These are phyloP conservation scores for Haemorhous mexicanus DNA, from an alignment of 2,113 vertebrate species.

Conservation along the genomic window DNA sequence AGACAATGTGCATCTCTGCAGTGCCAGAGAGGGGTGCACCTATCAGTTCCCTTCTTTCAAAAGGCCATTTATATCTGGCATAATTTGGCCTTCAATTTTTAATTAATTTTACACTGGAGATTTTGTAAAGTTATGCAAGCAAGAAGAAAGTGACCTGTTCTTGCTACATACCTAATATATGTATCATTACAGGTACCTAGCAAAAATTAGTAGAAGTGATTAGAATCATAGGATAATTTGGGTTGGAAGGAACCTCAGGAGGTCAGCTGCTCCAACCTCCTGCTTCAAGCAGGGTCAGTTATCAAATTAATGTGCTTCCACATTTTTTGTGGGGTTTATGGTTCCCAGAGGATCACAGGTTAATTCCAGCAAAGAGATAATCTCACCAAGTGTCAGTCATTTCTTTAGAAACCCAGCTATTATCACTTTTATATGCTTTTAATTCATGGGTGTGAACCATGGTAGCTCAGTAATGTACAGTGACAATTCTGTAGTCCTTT, in stretches of 20 bases:
- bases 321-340: not conserved
- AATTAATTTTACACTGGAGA: not conserved
- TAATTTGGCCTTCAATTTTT: not conserved
- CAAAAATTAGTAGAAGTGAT: not conserved
- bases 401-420: not conserved
- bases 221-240: not conserved
- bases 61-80: not conserved
- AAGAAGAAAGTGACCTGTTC: not conserved
- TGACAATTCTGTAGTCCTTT: conserved; percentile 26
- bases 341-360: not conserved
- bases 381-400: not conserved
- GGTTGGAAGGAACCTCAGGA: not conserved
- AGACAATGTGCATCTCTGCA: not conserved
- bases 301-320: not conserved
- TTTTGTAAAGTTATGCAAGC: not conserved
- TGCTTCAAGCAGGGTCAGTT: not conserved
- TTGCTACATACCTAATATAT: not conserved
- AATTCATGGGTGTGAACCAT: conserved; percentile 47
- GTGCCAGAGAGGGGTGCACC: not conserved
- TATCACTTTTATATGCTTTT: conserved; percentile 28
- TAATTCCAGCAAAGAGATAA: conserved; percentile 21
- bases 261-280: not conserved
- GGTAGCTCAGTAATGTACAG: not conserved
- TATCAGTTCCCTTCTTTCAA: not conserved
- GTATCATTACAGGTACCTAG: not conserved